Percentiles rank a stretch among this genome's conserved stretches.
Evolutionary conservation across 2,888 invertebrate species (phyloP).

Genomic region (Kryphioiulus occultus): DNA sequence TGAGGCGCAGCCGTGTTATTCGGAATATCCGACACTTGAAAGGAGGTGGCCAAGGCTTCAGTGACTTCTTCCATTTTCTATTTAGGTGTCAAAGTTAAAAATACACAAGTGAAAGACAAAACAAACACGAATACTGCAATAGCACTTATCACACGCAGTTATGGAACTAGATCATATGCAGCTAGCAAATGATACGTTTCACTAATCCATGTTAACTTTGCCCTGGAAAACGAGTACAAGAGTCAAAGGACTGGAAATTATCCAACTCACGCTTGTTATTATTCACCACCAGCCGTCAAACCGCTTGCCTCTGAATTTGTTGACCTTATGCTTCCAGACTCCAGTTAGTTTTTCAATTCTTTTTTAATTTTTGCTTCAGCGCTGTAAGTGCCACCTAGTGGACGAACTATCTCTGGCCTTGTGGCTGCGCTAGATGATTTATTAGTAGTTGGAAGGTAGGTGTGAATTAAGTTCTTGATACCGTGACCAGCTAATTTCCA

Average conservation of each 20-base stretch:
- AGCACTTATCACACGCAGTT: too few species aligned
- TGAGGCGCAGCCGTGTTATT: slow-evolving; percentile 49
- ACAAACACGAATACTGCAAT: too few species aligned
- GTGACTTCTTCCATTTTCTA: slow-evolving; percentile 41
- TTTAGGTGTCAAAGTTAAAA: neutral
- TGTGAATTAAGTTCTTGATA: neutral
- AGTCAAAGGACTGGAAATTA: neutral
- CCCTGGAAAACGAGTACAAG: neutral
- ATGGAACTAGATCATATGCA: too few species aligned
- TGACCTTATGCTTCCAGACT: neutral
- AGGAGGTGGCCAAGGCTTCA: slow-evolving; percentile 33
- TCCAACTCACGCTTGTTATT: neutral
- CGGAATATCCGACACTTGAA: slow-evolving; percentile 29
- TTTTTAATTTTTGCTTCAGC: neutral
- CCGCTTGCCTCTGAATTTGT: neutral
- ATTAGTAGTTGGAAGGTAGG: neutral
- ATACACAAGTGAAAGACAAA: too few species aligned
- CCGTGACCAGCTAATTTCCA: neutral
- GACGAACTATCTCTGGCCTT: neutral
- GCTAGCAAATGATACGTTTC: too few species aligned
- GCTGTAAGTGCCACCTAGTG: neutral
- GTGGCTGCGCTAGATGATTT: neutral
- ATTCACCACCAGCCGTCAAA: too few species aligned
- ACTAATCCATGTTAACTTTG: too few species aligned
- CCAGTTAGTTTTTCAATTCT: too few species aligned